Evolutionary conservation across 1,140 invertebrate genomes (phyloP), one percentile per base, ranked within the genome.

Genomic region (Drosophila pseudoobscura): DNA sequence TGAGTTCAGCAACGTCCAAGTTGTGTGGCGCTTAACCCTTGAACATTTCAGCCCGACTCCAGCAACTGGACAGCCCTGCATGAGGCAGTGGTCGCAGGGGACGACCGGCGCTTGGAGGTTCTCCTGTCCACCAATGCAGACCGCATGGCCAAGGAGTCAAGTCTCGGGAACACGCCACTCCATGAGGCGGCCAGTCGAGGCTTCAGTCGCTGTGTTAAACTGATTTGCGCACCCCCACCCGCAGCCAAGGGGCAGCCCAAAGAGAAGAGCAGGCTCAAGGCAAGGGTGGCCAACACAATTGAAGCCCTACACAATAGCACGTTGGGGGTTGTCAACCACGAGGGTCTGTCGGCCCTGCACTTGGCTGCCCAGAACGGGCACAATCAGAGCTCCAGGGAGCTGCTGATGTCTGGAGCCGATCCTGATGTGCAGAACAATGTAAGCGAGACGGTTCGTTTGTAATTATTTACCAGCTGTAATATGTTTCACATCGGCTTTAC

Each of bases 121-220:
- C 55, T 91, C 4, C 62, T 91, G 3, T 66, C 66, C 35, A 76
- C 77, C 53, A 80, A 69, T 69, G 65, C 66, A 0, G 80, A 90
- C 74, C 77, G 78, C 8, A 39, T 83, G 31, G 66, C 74, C 41
- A 82, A 80, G 29, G 85, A 91, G 24, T 77, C 83, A 7, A 61
- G 50, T 96, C 96, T 98, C 92, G 97, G 97, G 44, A 99, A 99
- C 93, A 97, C 97, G 35, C 95, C 97, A 2, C 91, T 98, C 5
- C 98, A 99, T 92, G 98, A 99, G 92, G 97, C 97, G 2, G 95
- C 97, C 1, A 99, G 97, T 97, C 96, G 98, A 76, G 98, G 98
- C 0, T 98, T 95, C 92, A 98, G 97, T 89, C 94, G 95, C 51
- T 97, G 96, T 43, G 95, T 97, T 26, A 94, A 96, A 68, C 91